phyloP scores from a whole-genome alignment of 2,888 invertebrate genomes.

The Andrena fulva region DNA sequence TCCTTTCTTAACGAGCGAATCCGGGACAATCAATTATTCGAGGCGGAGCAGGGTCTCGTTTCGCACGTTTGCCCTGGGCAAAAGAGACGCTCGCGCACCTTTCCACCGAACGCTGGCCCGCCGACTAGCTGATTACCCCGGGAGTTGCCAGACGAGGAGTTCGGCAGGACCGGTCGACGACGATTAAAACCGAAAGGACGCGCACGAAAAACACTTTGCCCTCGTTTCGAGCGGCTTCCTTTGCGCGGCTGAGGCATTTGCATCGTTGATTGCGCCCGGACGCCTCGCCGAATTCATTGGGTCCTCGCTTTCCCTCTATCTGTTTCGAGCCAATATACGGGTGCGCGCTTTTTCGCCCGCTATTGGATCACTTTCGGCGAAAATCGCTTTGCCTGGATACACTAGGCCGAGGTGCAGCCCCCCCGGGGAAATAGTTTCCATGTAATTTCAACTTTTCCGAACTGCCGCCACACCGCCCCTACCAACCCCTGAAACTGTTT shows the following conservation, averaged over 20 bases:
- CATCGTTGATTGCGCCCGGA: conserved; percentile 56
- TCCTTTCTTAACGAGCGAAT: conserved; percentile 1
- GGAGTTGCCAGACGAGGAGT: background rate
- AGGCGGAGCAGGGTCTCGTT: background rate
- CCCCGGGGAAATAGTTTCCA: conserved; percentile 50
- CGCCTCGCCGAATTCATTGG: conserved; percentile 52
- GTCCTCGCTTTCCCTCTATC: conserved; percentile 36
- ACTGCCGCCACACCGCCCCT: background rate
- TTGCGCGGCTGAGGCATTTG: conserved; percentile 41
- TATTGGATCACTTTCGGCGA: conserved; percentile 46
- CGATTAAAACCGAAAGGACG: conserved; percentile 6
- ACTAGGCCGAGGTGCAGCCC: conserved; percentile 14
- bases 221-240: conserved; percentile 24
- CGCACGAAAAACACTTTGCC: conserved; percentile 21
- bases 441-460: conserved; percentile 49
- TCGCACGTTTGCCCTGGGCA: conserved; percentile 8
- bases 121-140: conserved; percentile 9
- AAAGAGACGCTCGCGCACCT: background rate
- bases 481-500: background rate
- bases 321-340: conserved; percentile 41
- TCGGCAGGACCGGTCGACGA: background rate
- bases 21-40: conserved; percentile 36
- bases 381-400: conserved; percentile 50
- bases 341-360: conserved; percentile 34
- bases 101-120: background rate